Evolutionary conservation across 2,113 vertebrate genomes (phyloP).

Genomic region (Macrotus californicus): DNA sequence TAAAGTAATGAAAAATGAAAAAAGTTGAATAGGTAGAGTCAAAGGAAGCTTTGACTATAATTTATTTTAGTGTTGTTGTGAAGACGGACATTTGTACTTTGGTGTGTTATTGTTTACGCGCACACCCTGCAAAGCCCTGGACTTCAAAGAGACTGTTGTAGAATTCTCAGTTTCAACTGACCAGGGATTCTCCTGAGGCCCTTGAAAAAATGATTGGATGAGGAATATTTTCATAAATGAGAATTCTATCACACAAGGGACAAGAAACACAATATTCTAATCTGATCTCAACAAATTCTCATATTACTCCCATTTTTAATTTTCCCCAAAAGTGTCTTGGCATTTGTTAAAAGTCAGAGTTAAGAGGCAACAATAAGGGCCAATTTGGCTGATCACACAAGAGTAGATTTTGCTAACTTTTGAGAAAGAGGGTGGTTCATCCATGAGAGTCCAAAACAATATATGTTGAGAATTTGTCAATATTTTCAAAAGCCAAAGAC

Average conservation of each 20-base stretch:
- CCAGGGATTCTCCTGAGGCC: constrained; percentile 1
- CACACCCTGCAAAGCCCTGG: background rate
- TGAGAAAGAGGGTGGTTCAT: background rate
- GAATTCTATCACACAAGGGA: constrained; percentile 48
- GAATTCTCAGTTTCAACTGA: constrained; percentile 24
- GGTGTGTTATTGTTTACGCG: background rate
- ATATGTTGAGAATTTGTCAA: background rate
- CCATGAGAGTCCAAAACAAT: background rate
- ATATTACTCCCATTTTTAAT: constrained; percentile 21
- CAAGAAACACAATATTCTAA: constrained; percentile 40
- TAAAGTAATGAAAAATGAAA: constrained; percentile 32
- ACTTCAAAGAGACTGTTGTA: background rate
- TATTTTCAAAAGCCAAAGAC: background rate
- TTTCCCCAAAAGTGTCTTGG: constrained; percentile 27
- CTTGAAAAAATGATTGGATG: constrained; percentile 43
- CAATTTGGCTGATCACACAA: background rate
- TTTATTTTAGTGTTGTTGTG: constrained; percentile 8
- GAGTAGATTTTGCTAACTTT: background rate
- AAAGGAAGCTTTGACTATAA: background rate
- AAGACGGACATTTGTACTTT: constrained; percentile 22
- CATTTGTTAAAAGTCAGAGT: constrained; percentile 49
- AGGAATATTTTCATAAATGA: constrained; percentile 50
- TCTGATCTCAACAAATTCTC: constrained; percentile 29
- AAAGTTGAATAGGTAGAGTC: background rate
- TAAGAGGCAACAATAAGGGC: background rate